Evolutionary conservation across 2,113 vertebrate species (phyloP), one percentile per base, ranked within the genome.

Genomic region (Aegithalos caudatus): DNA sequence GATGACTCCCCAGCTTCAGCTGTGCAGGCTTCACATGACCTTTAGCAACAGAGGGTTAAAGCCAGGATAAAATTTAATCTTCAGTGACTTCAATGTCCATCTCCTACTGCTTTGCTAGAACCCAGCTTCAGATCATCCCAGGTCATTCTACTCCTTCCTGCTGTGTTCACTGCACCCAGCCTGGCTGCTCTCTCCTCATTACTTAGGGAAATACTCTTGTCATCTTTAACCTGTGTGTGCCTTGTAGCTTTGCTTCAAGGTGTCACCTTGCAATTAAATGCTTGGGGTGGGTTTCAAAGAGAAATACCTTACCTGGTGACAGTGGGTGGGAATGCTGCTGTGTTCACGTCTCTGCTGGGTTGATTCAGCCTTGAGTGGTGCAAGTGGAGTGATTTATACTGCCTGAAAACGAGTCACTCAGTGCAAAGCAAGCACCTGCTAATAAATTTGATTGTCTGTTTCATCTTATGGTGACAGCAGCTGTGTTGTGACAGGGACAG

Each of bases 11-110:
- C 81, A 25, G 35, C 33, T 80, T 72, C 45, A 54, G 47, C 48
- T 66, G 28, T 71, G 64, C 37, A 20, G 47, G 42, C 31, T 91
- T 90, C 47, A 42, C 28, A 12, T 18, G 42, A 14, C 42, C 60
- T 42, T 90, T n/a, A 78, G 23, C 69, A 86, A 37, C 13, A 42
- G 35, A 78, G 11, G 13, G 42, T 86, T 93, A 91, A 82, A 85
- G 9, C 4, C 51, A 31, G 74, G 58, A 47, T 31, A 69, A 90
- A 62, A 62, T 40, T 18, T 54, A 9, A 38, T 69, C 20, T 66
- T 67, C 17, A 5, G 9, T 37, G 73, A 90, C 8, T 22, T 81
- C 77, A 40, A 14, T 19, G 31, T n/a, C 40, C 38, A 37, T n/a
- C 19, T 88, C 69, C 20, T 48, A 19, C 61, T 40, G 37, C 45